Conservation (phyloP, 2,113 vertebrate genomes). For the Spea bombifrons region DNA sequence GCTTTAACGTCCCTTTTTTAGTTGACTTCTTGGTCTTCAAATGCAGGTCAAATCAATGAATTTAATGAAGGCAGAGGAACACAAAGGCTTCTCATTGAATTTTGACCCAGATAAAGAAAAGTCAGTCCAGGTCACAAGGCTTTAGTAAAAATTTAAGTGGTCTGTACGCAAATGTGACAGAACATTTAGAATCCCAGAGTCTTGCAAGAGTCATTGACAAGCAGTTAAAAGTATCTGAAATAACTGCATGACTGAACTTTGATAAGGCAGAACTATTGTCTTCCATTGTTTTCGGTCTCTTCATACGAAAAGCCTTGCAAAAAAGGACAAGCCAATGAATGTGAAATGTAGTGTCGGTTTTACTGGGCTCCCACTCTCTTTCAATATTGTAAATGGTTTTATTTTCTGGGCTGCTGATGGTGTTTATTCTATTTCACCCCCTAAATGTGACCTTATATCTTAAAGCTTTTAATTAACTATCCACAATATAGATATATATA, state of each 20-base stretch:
- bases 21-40: conserved; percentile 94
- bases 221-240: conserved; percentile 95
- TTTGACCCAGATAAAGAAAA: conserved; percentile 95
- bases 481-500: not conserved
- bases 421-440: conserved; percentile 66
- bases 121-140: conserved; percentile 96
- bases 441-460: not conserved
- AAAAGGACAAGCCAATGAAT: conserved; percentile 84
- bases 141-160: conserved; percentile 89
- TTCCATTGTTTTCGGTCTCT: conserved; percentile 72
- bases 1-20: conserved; percentile 90
- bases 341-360: conserved; percentile 78
- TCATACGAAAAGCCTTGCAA: conserved; percentile 74
- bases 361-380: conserved; percentile 66
- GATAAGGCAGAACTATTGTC: conserved; percentile 87
- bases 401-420: conserved; percentile 67
- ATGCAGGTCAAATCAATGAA: conserved; percentile 99
- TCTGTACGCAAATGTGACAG: conserved; percentile 99
- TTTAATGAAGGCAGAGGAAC: conserved; percentile 95
- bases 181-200: conserved; percentile 81
- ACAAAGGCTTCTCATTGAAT: conserved; percentile 93
- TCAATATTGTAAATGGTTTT: conserved; percentile 63
- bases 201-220: conserved; percentile 91
- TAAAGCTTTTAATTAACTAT: not conserved
- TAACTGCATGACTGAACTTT: conserved; percentile 84